Conservation (phyloP, 2,888 invertebrate species). For the Acanthosepion pharaonis region DNA sequence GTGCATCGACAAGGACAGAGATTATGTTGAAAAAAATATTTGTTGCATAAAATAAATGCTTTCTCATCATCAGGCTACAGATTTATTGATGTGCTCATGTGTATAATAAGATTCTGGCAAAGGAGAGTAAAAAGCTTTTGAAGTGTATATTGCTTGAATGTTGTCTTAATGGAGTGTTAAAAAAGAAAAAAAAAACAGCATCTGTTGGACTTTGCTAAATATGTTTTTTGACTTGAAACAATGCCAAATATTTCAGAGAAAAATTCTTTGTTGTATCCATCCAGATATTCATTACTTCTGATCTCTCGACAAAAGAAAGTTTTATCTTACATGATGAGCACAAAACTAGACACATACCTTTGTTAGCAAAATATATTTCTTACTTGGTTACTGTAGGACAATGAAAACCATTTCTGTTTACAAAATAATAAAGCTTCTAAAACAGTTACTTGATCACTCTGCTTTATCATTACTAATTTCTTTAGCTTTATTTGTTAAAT, state of each 20-base stretch:
- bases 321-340: neutral
- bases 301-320: neutral
- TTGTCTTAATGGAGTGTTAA: neutral
- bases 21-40: no score
- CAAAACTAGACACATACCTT: neutral
- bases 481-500: no score
- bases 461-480: no score
- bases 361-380: neutral
- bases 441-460: no score
- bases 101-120: no score
- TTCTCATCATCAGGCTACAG: no score
- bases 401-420: no score
- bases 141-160: neutral
- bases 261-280: neutral
- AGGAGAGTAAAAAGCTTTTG: neutral
- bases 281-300: neutral
- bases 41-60: no score
- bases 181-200: neutral
- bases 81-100: no score
- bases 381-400: neutral
- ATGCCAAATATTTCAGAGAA: neutral
- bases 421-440: no score
- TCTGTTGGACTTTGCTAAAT: neutral
- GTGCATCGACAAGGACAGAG: no score
- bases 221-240: neutral